Evolutionary conservation across 2,113 vertebrate genomes (phyloP).

Genomic region (Cariama cristata): DNA sequence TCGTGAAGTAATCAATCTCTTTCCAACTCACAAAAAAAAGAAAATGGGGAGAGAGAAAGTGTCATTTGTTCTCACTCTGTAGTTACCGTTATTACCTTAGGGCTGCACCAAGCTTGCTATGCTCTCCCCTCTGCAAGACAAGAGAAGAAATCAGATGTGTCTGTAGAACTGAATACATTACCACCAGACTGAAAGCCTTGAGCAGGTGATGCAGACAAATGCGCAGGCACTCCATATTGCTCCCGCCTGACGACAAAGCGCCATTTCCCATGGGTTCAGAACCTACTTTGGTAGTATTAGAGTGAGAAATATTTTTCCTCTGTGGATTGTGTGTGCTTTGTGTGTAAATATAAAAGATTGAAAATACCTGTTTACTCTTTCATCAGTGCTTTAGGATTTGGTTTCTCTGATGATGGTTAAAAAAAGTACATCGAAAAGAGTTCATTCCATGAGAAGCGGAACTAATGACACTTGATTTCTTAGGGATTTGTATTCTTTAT

Average conservation of each 20-base stretch:
- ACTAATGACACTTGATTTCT: background rate
- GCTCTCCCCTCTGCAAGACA: background rate
- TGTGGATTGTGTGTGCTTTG: background rate
- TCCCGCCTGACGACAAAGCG: background rate
- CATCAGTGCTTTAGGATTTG: background rate
- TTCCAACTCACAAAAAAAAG: background rate
- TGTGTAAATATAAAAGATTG: background rate
- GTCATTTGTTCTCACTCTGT: background rate
- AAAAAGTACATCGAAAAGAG: background rate
- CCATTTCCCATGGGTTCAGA: background rate
- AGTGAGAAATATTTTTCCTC: background rate
- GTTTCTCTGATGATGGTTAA: background rate
- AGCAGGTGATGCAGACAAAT: background rate
- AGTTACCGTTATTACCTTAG: background rate
- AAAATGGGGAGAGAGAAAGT: background rate
- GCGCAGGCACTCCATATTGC: fast-evolving
- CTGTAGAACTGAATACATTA: background rate
- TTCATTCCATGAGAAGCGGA: background rate
- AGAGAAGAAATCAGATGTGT: background rate
- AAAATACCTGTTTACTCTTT: background rate
- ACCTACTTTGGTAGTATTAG: background rate
- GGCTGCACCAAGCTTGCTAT: background rate
- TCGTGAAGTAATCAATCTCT: background rate
- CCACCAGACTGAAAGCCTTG: background rate
- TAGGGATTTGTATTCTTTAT: background rate